phyloP scores from a whole-genome alignment of 2,888 invertebrate genomes.

The Chymomyza procnemis region DNA sequence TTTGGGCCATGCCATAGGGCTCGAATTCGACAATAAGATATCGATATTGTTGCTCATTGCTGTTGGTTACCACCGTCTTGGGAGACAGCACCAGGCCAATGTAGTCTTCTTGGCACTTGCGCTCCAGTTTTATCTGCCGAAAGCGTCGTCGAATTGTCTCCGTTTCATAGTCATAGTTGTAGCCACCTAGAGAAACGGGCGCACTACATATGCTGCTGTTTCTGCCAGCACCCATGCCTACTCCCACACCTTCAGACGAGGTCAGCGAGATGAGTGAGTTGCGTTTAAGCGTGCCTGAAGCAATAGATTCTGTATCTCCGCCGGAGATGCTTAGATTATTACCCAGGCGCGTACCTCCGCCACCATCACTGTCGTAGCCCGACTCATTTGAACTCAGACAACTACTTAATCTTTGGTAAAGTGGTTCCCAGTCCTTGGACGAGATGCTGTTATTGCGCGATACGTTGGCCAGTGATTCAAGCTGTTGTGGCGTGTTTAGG shows the following conservation, averaged over 20 bases:
- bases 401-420: slow-evolving; percentile 83
- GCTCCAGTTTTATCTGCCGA: slow-evolving; percentile 83
- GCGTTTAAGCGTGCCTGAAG: slow-evolving; percentile 75
- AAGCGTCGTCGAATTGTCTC: slow-evolving; percentile 83
- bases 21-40: slow-evolving; percentile 84
- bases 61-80: slow-evolving; percentile 80
- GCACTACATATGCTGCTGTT: slow-evolving; percentile 75
- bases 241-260: slow-evolving; percentile 73
- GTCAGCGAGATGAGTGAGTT: slow-evolving; percentile 75
- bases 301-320: slow-evolving; percentile 77
- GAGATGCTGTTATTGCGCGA: slow-evolving; percentile 81
- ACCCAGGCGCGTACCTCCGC: slow-evolving; percentile 78
- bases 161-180: slow-evolving; percentile 79
- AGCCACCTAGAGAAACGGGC: slow-evolving; percentile 75
- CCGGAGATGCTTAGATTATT: slow-evolving; percentile 77
- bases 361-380: slow-evolving; percentile 89
- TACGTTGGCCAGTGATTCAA: slow-evolving; percentile 51
- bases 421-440: slow-evolving; percentile 81
- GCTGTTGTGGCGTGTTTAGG: slow-evolving; percentile 37
- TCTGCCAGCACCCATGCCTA: slow-evolving; percentile 45
- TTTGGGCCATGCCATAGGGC: slow-evolving; percentile 83
- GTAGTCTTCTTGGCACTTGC: slow-evolving; percentile 83
- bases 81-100: slow-evolving; percentile 86
- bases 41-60: slow-evolving; percentile 81
- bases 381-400: slow-evolving; percentile 91